Percentiles rank a stretch among this genome's conserved stretches.
phyloP scores from a whole-genome alignment of 2,888 invertebrate genomes.

The Amiota mariae region DNA sequence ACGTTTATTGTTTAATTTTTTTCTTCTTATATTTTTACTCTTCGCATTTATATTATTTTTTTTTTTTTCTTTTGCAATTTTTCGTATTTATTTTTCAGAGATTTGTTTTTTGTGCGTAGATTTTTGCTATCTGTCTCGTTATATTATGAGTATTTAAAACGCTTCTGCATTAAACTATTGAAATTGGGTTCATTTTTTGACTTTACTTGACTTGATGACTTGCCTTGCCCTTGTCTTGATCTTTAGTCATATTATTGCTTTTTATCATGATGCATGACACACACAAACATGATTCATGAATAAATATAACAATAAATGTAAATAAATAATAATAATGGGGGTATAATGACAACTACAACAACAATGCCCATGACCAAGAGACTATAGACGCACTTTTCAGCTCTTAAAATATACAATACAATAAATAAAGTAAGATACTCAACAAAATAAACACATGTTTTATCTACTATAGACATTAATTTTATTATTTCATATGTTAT shows the following conservation, averaged over 20 bases:
- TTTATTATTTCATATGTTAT: no score
- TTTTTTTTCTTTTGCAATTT: background rate
- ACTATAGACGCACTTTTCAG: background rate
- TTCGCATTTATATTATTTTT: background rate
- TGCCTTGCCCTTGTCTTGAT: background rate
- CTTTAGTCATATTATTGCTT: conserved; percentile 7
- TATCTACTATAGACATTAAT: no score
- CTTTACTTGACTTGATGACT: background rate
- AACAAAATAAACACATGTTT: no score
- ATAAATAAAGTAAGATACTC: no score
- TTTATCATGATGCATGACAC: background rate
- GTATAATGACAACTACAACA: background rate
- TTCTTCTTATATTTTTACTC: background rate
- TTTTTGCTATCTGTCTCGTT: background rate
- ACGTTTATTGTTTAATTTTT: conserved; percentile 34
- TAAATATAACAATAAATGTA: background rate
- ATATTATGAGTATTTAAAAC: background rate
- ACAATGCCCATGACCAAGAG: conserved; percentile 5
- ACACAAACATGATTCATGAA: conserved; percentile 6
- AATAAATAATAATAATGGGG: background rate
- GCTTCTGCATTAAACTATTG: background rate
- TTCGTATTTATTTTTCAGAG: background rate
- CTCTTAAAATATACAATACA: no score
- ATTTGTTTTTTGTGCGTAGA: conserved; percentile 8
- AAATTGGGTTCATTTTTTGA: no score